Evolutionary conservation across 2,797 vertebrate species (phyloP).

Genomic region (Syngnathus rostellatus): DNA sequence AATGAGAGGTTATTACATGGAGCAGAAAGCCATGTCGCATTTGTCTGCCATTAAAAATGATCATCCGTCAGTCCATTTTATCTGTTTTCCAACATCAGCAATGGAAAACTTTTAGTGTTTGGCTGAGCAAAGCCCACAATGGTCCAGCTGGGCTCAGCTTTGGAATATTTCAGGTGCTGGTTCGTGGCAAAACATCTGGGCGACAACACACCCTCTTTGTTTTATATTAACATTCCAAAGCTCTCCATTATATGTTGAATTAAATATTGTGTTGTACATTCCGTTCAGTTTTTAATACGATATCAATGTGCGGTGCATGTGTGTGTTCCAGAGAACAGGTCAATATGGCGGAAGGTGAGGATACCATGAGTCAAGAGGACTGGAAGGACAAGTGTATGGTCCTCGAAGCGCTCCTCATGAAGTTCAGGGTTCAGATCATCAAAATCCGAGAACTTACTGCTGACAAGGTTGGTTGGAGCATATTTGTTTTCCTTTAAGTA

Average conservation of each 20-base stretch:
- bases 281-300: neutral
- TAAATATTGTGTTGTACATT: neutral
- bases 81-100: conserved; percentile 24
- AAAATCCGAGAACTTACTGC: conserved; percentile 91
- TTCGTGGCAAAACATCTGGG: conserved; percentile 28
- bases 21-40: conserved; percentile 34
- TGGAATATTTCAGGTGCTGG: conserved; percentile 52
- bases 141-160: conserved; percentile 33
- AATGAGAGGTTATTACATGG: conserved; percentile 59
- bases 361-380: conserved; percentile 74
- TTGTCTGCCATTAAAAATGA: conserved; percentile 20
- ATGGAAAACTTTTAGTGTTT: conserved; percentile 53
- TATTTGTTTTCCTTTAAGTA: neutral
- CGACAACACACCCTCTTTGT: conserved; percentile 26
- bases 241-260: neutral
- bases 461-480: conserved; percentile 79
- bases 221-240: neutral
- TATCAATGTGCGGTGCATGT: conserved; percentile 8
- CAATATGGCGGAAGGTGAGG: conserved; percentile 82
- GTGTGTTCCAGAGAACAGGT: conserved; percentile 18
- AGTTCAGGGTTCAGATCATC: conserved; percentile 90
- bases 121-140: conserved; percentile 20
- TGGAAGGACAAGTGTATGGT: conserved; percentile 92
- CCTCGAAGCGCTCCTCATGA: conserved; percentile 88
- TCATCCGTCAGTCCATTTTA: conserved; percentile 18